These are phyloP conservation scores for Drosophila dives DNA, from an alignment of 2,888 invertebrate species.

Conservation along the genomic window DNA sequence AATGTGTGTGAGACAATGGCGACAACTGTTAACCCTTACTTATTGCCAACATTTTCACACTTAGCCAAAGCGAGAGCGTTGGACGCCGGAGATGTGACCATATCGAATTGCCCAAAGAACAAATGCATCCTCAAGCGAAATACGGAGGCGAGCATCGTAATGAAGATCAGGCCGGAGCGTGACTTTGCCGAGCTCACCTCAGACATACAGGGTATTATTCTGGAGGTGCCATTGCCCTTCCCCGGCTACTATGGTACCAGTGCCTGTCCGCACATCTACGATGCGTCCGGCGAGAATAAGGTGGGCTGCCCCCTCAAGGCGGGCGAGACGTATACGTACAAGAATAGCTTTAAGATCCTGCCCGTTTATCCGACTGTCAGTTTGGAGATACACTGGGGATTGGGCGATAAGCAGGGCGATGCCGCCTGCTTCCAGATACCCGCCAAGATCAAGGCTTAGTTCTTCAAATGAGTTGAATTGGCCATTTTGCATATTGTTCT, in stretches of 20 bases:
- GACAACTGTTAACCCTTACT: too few species aligned
- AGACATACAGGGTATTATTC: slow-evolving; percentile 87
- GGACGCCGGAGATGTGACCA: slow-evolving; percentile 85
- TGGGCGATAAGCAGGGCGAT: slow-evolving; percentile 85
- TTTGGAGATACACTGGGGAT: slow-evolving; percentile 88
- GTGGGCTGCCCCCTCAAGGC: slow-evolving; percentile 89
- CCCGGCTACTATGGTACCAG: slow-evolving; percentile 90
- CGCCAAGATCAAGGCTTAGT: slow-evolving; percentile 86
- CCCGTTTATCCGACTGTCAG: slow-evolving; percentile 86
- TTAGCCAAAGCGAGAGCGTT: slow-evolving; percentile 85
- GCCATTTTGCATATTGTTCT: slow-evolving; percentile 29
- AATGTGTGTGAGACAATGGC: slow-evolving; percentile 63
- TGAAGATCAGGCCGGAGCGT: slow-evolving; percentile 87
- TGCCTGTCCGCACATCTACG: slow-evolving; percentile 88
- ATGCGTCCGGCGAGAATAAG: slow-evolving; percentile 87
- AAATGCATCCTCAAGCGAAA: slow-evolving; percentile 89
- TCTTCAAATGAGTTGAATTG: slow-evolving; percentile 2
- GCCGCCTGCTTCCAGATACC: slow-evolving; percentile 89
- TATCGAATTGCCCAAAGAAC: slow-evolving; percentile 87
- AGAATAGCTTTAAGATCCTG: slow-evolving; percentile 87
- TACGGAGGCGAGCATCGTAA: slow-evolving; percentile 86
- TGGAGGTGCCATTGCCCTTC: slow-evolving; percentile 89
- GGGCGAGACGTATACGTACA: slow-evolving; percentile 89
- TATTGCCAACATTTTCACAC: not conserved
- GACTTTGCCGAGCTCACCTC: slow-evolving; percentile 87